Conservation (phyloP, 2,888 invertebrate species). For the Panzeria rudis region DNA sequence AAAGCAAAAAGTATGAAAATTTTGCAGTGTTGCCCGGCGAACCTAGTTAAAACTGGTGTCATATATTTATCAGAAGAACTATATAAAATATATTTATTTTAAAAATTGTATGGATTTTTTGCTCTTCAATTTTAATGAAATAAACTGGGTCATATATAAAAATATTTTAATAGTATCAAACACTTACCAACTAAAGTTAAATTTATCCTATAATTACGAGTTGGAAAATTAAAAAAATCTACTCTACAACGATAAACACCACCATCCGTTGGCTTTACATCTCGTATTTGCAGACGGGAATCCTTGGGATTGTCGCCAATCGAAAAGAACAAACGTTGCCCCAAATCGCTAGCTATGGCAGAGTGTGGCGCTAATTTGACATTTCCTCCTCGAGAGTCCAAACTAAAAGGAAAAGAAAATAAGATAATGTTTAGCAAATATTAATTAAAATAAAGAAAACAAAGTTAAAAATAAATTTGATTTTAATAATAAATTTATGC, state of each 20-base stretch:
- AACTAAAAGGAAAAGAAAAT: slow-evolving; percentile 84
- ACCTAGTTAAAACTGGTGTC: too few species aligned
- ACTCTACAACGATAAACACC: slow-evolving; percentile 94
- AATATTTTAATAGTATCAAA: too few species aligned
- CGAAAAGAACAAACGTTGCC: slow-evolving; percentile 89
- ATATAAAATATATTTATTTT: too few species aligned
- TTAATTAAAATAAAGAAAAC: slow-evolving; percentile 5
- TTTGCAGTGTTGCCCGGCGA: too few species aligned
- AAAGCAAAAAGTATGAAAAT: too few species aligned
- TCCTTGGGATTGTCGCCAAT: slow-evolving; percentile 89
- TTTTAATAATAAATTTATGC: too few species aligned
- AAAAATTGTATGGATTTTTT: too few species aligned
- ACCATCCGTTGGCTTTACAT: slow-evolving; percentile 89
- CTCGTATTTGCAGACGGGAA: slow-evolving; percentile 89
- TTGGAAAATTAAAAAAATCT: slow-evolving; percentile 94
- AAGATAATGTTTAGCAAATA: slow-evolving; percentile 31
- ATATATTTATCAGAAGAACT: too few species aligned
- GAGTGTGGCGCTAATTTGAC: slow-evolving; percentile 88
- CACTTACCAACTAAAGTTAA: slow-evolving; percentile 93
- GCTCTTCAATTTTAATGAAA: too few species aligned
- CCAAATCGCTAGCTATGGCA: slow-evolving; percentile 91
- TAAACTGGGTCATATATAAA: neutral
- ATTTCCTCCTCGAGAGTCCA: slow-evolving; percentile 91
- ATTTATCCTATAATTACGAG: slow-evolving; percentile 93
- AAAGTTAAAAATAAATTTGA: slow-evolving; percentile 18